Evolutionary conservation across 2,797 vertebrate species (phyloP), one percentile per base, ranked within the genome.

Genomic region (Anomalospiza imberbis): DNA sequence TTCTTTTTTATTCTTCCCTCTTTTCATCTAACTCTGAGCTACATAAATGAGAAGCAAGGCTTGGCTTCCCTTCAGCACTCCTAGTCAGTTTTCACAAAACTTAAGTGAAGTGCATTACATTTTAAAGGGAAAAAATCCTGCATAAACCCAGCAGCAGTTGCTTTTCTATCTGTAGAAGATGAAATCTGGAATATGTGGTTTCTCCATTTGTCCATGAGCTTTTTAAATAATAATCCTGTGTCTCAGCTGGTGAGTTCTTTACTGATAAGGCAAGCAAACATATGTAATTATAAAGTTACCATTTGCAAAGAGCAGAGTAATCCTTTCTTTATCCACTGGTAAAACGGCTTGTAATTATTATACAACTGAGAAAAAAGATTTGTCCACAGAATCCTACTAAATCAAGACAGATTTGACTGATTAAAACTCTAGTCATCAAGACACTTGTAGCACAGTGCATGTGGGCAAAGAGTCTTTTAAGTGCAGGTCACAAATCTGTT

Each of bases 381-480:
- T 98, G 98, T 97, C 97, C 92, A 96, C 97, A 98, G 98, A 98
- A 98, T 98, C 96, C 98, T 94, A 95, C 98, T 98, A 98, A 98
- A 98, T 98, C 97, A 97, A 98, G 97, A 96, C 97, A 98, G 97
- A 97, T 98, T 98, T 98, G 98, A 98, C 97, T 98, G 98, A 98
- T 98, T 98, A 97, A 97, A 98, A 97, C 97, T 97, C 97, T 91
- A 97, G 95, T 97, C 96, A 98, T 97, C 62, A 85, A 93, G 92
- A 95, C 85, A 95, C 93, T 89, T 93, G 90, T 93, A 92, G 94
- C 84, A 87, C 42, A 85, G 81, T 62, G 45, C 76, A 86, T 81
- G 81, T 13, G 22, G 92, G 90, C 83, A 93, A 85, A 66, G 57
- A 82, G 48, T 34, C 88, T 94, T 95, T 89, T 93, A 89, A 97